These are phyloP conservation scores for Lepilemur ruficaudatus DNA, from an alignment of 2,797 vertebrate genomes.

Conservation along the genomic window DNA sequence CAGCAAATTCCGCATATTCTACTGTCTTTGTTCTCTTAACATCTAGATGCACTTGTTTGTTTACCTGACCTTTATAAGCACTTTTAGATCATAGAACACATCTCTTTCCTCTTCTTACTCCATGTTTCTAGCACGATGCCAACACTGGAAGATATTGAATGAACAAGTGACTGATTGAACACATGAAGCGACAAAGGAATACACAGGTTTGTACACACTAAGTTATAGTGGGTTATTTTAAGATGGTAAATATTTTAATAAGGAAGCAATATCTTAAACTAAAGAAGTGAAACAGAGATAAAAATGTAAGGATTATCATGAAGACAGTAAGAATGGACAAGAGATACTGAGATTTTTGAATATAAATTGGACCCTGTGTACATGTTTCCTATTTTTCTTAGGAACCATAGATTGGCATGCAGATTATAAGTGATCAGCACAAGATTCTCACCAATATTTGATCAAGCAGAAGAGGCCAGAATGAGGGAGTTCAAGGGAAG, in stretches of 20 bases:
- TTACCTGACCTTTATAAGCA: background rate
- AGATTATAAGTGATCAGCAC: background rate
- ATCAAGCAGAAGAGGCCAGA: background rate
- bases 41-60: background rate
- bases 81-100: background rate
- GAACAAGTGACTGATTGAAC: background rate
- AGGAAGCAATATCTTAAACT: conserved; percentile 23
- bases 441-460: background rate
- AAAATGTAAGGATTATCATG: background rate
- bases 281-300: conserved; percentile 3
- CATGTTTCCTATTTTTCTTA: background rate
- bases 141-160: background rate
- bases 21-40: background rate
- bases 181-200: background rate
- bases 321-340: conserved; percentile 7
- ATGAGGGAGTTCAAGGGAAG: background rate
- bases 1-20: background rate
- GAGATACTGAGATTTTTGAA: conserved; percentile 14
- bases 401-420: background rate
- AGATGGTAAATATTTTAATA: conserved; percentile 9
- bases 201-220: background rate
- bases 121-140: background rate
- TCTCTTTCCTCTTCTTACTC: background rate
- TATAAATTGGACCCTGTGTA: background rate
- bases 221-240: background rate